phyloP scores from a whole-genome alignment of 2,888 invertebrate genomes.

The Tenodera sinensis region DNA sequence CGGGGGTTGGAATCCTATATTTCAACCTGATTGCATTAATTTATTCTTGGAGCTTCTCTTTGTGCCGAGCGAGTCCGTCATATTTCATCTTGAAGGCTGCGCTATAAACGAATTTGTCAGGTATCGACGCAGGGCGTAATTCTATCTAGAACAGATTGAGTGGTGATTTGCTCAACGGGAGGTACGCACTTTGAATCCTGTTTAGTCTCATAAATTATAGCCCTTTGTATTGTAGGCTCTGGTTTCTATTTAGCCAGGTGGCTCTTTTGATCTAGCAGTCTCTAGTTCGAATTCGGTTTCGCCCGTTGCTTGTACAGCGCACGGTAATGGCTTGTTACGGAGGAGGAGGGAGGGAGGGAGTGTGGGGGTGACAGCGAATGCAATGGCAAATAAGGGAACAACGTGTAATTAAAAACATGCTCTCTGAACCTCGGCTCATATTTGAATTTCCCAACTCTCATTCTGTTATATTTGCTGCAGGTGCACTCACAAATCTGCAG shows the following conservation, averaged over 20 bases:
- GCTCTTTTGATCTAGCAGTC: not conserved
- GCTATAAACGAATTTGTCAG: not conserved
- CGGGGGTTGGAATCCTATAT: not conserved
- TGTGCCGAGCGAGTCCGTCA: not conserved
- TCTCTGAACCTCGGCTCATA: not conserved
- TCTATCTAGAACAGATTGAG: not conserved
- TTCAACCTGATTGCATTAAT: not conserved
- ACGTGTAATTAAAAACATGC: constrained; percentile 11
- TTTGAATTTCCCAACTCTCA: not conserved
- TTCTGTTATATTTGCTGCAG: not conserved
- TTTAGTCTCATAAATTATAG: not conserved
- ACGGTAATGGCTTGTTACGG: constrained; percentile 5
- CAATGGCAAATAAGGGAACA: constrained; percentile 15
- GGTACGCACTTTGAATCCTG: not conserved
- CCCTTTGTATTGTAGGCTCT: not conserved
- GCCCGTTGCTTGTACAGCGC: not conserved
- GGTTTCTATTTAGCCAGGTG: not conserved
- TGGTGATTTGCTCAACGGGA: not conserved
- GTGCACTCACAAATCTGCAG: not conserved
- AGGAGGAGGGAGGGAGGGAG: not conserved
- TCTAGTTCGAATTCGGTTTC: constrained; percentile 6
- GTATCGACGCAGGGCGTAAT: not conserved
- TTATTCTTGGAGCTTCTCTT: not conserved
- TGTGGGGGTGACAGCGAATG: not conserved
- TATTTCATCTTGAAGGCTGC: not conserved